Base-by-base conservation (phyloP, 2,888 invertebrate genomes). In the Malacosoma neustria region DNA sequence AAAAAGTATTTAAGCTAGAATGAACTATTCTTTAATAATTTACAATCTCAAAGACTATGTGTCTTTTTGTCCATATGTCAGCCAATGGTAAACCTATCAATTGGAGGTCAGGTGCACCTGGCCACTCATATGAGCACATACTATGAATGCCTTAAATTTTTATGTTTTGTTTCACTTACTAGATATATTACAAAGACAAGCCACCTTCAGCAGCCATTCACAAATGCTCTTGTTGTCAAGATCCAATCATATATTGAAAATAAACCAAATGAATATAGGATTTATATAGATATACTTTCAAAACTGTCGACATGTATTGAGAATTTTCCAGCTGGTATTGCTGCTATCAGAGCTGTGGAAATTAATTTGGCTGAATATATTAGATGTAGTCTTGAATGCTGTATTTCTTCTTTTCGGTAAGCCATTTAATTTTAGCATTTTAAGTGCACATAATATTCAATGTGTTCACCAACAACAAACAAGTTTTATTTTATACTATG, bases 281-380 rank as follows among this genome's bases (percentile, higher is more conserved):
- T 48, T 5, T 74, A 63, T 38, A 41, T 47, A 3, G 43, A 51
- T 1, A 46, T 58, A 1, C 58, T 79, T 1, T 48, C 57, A 1
- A 75, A 65, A 45, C 34, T 80, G 3, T 57, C 57, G 0, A 50
- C 52, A 0, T 75, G 79, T 38, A 64, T 71, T 13, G 84, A 81
- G 34, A 84, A 81, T 48, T 76, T 82, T 22, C 64, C 66, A 0
- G 45, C 71, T 0, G 81, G 82, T 0, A 50, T 56, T 1, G 37
- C 38, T 0, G 73, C 77, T 2, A 34, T 81, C 2, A 60, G 56
- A 36, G 29, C 36, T 0, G 43, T 70, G 1, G 67, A 71, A 30
- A 15, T 55, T 2, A 5, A 39, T 3, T 43, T 81, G 1, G 57
- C 50, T 1, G 41, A 13, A 1, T 76, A 69, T 34, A 50, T 80